Percentiles rank a stretch among this genome's conserved stretches.
Evolutionary conservation across 2,797 vertebrate genomes (phyloP).

Genomic region (Schizothorax lantsangensis): DNA sequence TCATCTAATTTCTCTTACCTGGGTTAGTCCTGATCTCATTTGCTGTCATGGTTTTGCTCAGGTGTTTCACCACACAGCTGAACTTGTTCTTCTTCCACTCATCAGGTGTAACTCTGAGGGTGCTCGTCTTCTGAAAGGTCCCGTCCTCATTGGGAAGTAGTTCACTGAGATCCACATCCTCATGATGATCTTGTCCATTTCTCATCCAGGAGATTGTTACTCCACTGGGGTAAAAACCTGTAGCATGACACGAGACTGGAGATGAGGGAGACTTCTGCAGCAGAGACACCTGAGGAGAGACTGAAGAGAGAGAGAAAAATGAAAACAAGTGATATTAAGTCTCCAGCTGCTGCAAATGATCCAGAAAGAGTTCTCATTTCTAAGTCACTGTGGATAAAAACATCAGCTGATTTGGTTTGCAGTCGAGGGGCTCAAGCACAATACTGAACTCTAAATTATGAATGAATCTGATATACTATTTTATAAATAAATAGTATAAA

Average conservation of each 20-base stretch:
- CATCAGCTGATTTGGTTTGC: too few species aligned
- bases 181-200: slow-evolving; percentile 55
- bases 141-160: slow-evolving; percentile 67
- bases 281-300: too few species aligned
- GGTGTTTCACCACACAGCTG: slow-evolving; percentile 67
- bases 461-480: too few species aligned
- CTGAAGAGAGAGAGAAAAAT: neutral
- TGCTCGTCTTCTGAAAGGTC: slow-evolving; percentile 67
- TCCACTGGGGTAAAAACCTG: slow-evolving; percentile 68
- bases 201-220: slow-evolving; percentile 62
- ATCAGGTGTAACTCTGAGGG: slow-evolving; percentile 52
- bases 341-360: too few species aligned
- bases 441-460: too few species aligned
- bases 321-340: too few species aligned
- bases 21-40: slow-evolving; percentile 20
- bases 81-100: slow-evolving; percentile 56
- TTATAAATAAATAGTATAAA: too few species aligned
- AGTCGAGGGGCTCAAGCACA: too few species aligned
- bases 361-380: too few species aligned
- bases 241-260: slow-evolving; percentile 63
- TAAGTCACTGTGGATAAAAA: too few species aligned
- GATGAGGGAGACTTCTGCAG: slow-evolving; percentile 52
- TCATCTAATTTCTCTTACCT: neutral
- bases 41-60: slow-evolving; percentile 50
- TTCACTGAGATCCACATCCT: slow-evolving; percentile 57